Percentiles rank a stretch among this genome's conserved stretches.
Conservation (phyloP, 2,888 invertebrate species). For the Eulithis testata region DNA sequence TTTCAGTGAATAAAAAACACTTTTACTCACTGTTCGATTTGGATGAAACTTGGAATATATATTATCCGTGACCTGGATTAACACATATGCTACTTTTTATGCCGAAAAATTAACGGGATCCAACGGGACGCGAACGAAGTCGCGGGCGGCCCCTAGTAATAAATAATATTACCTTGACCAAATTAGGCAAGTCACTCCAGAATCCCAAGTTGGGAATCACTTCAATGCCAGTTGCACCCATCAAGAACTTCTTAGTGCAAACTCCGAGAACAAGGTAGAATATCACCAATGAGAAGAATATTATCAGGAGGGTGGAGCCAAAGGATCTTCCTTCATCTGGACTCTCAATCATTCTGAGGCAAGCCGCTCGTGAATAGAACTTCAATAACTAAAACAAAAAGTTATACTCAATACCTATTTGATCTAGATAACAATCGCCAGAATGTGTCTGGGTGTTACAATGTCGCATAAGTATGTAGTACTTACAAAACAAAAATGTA, state of each 20-base stretch:
- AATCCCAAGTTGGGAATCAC: constrained; percentile 90
- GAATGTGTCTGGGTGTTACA: too few relatives aligned
- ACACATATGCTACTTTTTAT: too few relatives aligned
- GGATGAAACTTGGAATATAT: too few relatives aligned
- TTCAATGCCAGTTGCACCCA: constrained; percentile 90
- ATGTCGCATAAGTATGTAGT: too few relatives aligned
- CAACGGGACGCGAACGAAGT: too few relatives aligned
- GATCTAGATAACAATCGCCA: not conserved
- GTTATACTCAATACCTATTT: not conserved
- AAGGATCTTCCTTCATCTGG: constrained; percentile 74
- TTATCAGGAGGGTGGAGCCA: constrained; percentile 86
- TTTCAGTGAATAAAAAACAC: too few relatives aligned
- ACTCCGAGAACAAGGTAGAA: constrained; percentile 88
- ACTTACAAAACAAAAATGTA: too few relatives aligned
- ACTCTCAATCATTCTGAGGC: constrained; percentile 66
- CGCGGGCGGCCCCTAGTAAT: not conserved
- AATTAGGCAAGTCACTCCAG: constrained; percentile 88
- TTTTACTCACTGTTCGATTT: too few relatives aligned
- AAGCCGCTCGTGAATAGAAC: constrained; percentile 81
- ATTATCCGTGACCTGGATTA: too few relatives aligned
- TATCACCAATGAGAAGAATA: constrained; percentile 84
- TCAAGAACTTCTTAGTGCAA: constrained; percentile 86
- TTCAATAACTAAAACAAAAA: constrained; percentile 71
- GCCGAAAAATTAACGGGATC: too few relatives aligned
- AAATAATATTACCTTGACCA: constrained; percentile 84